phyloP scores from a whole-genome alignment of 37 sponge, comb jelly and placozoan species.

The Diacarnus erythraeanus region DNA sequence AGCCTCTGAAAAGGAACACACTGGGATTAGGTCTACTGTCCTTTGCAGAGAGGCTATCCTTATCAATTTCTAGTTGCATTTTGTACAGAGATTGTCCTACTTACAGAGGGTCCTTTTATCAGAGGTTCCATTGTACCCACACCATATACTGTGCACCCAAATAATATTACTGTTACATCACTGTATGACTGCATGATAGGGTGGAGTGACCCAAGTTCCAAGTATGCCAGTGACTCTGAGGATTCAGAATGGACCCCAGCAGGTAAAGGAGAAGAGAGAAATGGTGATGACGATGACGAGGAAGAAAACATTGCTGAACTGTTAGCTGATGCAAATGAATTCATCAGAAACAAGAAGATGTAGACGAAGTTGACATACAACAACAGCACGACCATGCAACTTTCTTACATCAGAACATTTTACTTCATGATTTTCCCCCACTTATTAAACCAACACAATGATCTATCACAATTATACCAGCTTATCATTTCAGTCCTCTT shows the following conservation, averaged over 20 bases:
- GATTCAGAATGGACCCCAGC: slow-evolving; percentile 70
- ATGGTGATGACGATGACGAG: slow-evolving; percentile 13
- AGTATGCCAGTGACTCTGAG: slow-evolving; percentile 33
- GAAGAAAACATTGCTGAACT: slow-evolving; percentile 72
- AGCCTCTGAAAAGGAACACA: neutral
- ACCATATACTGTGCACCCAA: too few species aligned
- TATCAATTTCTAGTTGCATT: too few species aligned
- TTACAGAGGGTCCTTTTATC: neutral
- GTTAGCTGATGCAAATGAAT: slow-evolving; percentile 55
- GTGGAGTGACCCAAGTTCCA: slow-evolving; percentile 3
- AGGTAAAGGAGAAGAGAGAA: neutral
- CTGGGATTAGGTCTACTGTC: too few species aligned
- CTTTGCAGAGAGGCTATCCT: too few species aligned
- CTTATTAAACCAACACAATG: too few species aligned
- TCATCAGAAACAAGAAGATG: slow-evolving; percentile 74
- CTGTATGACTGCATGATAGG: neutral
- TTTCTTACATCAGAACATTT: too few species aligned
- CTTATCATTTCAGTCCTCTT: too few species aligned
- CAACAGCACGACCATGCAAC: too few species aligned
- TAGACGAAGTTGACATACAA: slow-evolving; percentile 15
- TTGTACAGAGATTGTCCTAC: too few species aligned
- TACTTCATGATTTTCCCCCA: too few species aligned
- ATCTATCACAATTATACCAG: too few species aligned
- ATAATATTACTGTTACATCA: too few species aligned
- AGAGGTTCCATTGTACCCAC: neutral